Evolutionary conservation across 2,888 invertebrate species (phyloP), one percentile per base, ranked within the genome.

Genomic region (Galerucella nymphaeae): DNA sequence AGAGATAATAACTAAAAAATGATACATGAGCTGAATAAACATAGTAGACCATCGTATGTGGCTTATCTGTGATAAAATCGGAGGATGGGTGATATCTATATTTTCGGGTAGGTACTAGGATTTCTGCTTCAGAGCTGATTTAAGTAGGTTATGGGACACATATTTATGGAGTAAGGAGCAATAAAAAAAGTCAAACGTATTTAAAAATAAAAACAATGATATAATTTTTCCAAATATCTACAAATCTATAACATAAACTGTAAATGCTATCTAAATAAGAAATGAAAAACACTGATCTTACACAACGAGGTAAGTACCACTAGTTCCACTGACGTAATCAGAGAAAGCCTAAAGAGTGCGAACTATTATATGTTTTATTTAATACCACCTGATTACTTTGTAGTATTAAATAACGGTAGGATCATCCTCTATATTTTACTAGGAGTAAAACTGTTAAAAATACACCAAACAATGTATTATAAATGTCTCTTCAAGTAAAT

Each of bases 191-290:
- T 42, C 41, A 65, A 66, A 77, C 78, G 79, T 81, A 83, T 80
- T 81, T 70, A 82, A 82, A 80, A 82, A 83, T 82, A 80, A 82
- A 84, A 84, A 84, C 83, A 83, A 84, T 81, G 79, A 82, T 82
- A 84, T 83, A 84, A 82, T 81, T 81, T 82, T 83, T 83, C 79
- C 80, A 79, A 80, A 81, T 83, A 83, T 84, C 83, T 85, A 84
- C 84, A 84, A 83, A 82, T 82, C 80, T 84, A 82, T 84, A 84
- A 84, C 84, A 82, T 83, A 84, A 84, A 82, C 80, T 72, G 64
- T 83, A 81, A 81, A 82, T 77, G 80, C 81, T 81, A 81, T 82
- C 80, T 82, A 82, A 81, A 81, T 80, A 79, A 79, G 76, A 83
- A 83, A 80, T 74, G 75, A 83, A 83, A 82, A 82, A 85, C 84